These are phyloP conservation scores for Tethea ocularis DNA, from an alignment of 2,888 invertebrate genomes.

Conservation along the genomic window DNA sequence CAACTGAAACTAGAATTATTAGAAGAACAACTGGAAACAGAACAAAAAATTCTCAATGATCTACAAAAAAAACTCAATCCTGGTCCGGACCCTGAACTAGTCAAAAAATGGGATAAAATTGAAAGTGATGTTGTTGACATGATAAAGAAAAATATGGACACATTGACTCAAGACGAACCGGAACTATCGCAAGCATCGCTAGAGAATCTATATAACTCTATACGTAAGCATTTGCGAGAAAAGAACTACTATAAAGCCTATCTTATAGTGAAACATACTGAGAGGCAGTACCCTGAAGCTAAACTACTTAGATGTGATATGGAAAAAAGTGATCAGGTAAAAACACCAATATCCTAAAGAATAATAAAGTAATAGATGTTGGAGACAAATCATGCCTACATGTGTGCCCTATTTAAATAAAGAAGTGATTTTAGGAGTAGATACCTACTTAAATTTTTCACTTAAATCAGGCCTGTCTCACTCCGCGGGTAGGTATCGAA, in stretches of 20 bases:
- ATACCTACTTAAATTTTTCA: too few species aligned
- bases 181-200: constrained; percentile 72
- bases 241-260: constrained; percentile 82
- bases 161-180: constrained; percentile 74
- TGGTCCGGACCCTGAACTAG: constrained; percentile 68
- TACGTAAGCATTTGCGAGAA: constrained; percentile 70
- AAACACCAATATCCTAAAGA: neutral
- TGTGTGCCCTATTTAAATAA: too few species aligned
- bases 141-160: constrained; percentile 77
- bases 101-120: constrained; percentile 81
- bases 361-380: too few species aligned
- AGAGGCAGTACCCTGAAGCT: constrained; percentile 75
- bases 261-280: constrained; percentile 74
- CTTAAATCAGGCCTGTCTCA: too few species aligned
- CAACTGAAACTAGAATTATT: constrained; percentile 85
- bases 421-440: too few species aligned
- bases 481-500: too few species aligned
- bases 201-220: constrained; percentile 71
- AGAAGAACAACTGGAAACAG: constrained; percentile 83
- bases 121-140: constrained; percentile 75
- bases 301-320: constrained; percentile 73
- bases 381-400: too few species aligned
- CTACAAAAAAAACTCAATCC: constrained; percentile 80
- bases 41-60: constrained; percentile 85
- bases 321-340: constrained; percentile 78